phyloP scores from a whole-genome alignment of 2,113 vertebrate species.

The Microcebus jonahi region DNA sequence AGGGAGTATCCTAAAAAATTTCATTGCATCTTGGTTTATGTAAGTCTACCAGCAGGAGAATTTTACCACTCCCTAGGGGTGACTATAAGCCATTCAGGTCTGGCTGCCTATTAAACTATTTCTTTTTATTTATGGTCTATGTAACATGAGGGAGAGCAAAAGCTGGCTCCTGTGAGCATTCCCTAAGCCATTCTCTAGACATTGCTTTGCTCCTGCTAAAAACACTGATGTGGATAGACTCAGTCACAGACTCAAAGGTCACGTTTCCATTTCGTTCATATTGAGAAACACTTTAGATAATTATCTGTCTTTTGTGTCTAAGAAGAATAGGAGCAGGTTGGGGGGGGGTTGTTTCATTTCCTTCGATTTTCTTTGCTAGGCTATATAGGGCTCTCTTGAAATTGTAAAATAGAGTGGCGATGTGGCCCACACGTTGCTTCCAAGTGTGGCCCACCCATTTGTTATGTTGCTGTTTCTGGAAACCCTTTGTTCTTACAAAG shows the following conservation, averaged over 20 bases:
- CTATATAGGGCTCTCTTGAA: slow-evolving; percentile 27
- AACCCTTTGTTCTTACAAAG: slow-evolving; percentile 49
- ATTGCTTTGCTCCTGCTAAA: slow-evolving; percentile 17
- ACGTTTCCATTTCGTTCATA: slow-evolving; percentile 73
- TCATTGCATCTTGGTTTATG: slow-evolving; percentile 61
- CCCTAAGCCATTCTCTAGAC: neutral
- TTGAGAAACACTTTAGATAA: slow-evolving; percentile 76
- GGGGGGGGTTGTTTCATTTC: slow-evolving; percentile 63
- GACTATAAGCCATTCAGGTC: slow-evolving; percentile 31
- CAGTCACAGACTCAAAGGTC: slow-evolving; percentile 67
- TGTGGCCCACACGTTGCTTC: neutral
- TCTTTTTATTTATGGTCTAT: slow-evolving; percentile 68
- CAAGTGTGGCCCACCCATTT: neutral
- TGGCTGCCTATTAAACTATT: slow-evolving; percentile 51
- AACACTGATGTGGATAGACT: slow-evolving; percentile 44
- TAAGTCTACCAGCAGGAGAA: slow-evolving; percentile 48
- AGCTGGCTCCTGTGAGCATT: slow-evolving; percentile 21
- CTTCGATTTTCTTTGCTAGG: slow-evolving; percentile 68
- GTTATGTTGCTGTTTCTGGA: slow-evolving; percentile 24
- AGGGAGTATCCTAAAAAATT: slow-evolving; percentile 60
- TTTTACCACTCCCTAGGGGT: slow-evolving; percentile 64
- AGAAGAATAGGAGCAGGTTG: slow-evolving; percentile 63
- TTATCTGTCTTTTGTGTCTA: slow-evolving; percentile 76
- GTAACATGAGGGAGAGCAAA: slow-evolving; percentile 44
- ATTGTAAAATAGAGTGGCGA: neutral